Evolutionary conservation across 2,888 invertebrate species (phyloP), one percentile per base, ranked within the genome.

Genomic region (Asteroscopus sphinx): DNA sequence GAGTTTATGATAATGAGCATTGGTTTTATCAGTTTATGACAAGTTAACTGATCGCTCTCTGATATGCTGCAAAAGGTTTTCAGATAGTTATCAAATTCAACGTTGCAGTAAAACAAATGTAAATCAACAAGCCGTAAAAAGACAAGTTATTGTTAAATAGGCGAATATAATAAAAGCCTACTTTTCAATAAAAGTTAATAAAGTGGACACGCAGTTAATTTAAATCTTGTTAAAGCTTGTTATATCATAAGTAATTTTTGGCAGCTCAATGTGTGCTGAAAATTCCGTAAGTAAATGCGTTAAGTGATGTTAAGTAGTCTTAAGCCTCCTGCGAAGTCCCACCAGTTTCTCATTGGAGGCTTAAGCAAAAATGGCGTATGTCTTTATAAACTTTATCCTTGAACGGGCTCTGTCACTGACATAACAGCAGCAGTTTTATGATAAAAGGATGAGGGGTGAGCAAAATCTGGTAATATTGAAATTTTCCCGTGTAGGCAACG

Each of bases 261-360:
- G 51, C 60, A 58, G 55, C 60, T 69, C 63, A 49, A 42, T 61
- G 65, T 76, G 51, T 70, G 70, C 57, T 68, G 30, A 53, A 62
- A 68, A 73, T 71, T 75, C 61, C 54, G 45, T 73, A 59, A 76
- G 45, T 73, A 59, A 76, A 67, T 69, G 70, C 73, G 64, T 73
- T 75, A 77, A 76, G 68, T 73, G 66, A 60, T 64, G 59, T 72
- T 69, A 67, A 77, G 78, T 67, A 78, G 56, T 64, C 58, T 61
- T 73, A 77, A 77, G 75, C 68, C 60, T 60, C 62, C 69, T 69
- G 58, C 54, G 62, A 60, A 67, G 66, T 73, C 51, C 63, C 67
- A 61, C 53, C 68, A 69, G 63, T 73, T 63, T 49, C 64, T 67
- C 63, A 66, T 65, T 48, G 64, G 41, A 48, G 48, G 51, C 39